Evolutionary conservation across 2,113 vertebrate species (phyloP).

Genomic region (mouse (Mus musculus)): DNA sequence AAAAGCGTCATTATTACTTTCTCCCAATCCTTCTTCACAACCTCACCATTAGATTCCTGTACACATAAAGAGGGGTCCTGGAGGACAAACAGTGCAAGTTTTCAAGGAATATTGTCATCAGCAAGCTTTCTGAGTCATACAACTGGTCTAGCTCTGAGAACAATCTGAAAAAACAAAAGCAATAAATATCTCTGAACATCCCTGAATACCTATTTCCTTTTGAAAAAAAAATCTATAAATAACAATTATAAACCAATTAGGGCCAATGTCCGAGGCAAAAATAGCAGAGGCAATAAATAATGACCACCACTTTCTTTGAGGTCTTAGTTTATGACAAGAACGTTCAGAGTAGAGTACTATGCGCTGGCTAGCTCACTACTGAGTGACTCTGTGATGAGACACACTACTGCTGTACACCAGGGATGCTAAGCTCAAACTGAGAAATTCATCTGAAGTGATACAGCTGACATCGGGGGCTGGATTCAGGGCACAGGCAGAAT

Average conservation of each 20-base stretch:
- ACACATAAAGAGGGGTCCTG: slow-evolving; percentile 19
- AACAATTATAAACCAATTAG: slow-evolving; percentile 10
- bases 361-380: neutral
- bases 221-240: neutral
- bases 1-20: neutral
- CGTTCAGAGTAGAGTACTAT: neutral
- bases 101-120: slow-evolving; percentile 36
- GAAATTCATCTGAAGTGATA: neutral
- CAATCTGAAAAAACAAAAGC: slow-evolving; percentile 48
- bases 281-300: neutral
- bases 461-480: neutral
- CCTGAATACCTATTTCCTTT: slow-evolving; percentile 39
- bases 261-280: neutral
- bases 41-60: neutral
- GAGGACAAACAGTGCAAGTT: neutral
- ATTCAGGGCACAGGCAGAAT: neutral
- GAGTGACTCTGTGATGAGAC: neutral
- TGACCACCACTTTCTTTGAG: neutral
- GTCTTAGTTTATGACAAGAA: neutral
- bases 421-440: neutral
- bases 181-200: neutral
- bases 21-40: neutral
- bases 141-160: slow-evolving; percentile 56
- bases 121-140: slow-evolving; percentile 49
- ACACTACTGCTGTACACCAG: neutral